These are phyloP conservation scores for Varanus salvator DNA, from an alignment of 2,113 vertebrate species.

Conservation along the genomic window DNA sequence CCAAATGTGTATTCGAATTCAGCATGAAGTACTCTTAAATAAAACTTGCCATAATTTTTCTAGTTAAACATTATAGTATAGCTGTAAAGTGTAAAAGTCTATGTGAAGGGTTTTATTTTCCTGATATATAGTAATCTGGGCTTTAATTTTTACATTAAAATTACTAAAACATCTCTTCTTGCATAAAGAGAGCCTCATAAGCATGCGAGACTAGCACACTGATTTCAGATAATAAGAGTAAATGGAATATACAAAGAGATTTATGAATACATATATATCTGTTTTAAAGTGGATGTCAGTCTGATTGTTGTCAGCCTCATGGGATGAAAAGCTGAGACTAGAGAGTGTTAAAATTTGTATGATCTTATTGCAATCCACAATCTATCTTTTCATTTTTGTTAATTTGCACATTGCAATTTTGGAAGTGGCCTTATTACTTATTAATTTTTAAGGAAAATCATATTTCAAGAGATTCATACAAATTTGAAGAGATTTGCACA, in stretches of 20 bases:
- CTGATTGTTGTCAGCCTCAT: neutral
- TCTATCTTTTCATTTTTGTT: neutral
- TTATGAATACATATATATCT: neutral
- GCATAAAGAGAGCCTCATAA: neutral
- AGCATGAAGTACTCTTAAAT: conserved; percentile 18
- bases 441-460: no score
- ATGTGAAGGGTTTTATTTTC: conserved; percentile 8
- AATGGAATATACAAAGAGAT: conserved; percentile 3
- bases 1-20: neutral
- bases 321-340: neutral
- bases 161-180: conserved; percentile 3
- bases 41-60: conserved; percentile 1
- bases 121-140: conserved; percentile 8
- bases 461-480: no score
- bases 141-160: conserved; percentile 14
- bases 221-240: neutral
- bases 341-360: neutral
- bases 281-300: neutral
- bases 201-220: neutral
- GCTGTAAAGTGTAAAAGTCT: conserved; percentile 15
- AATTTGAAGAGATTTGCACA: no score
- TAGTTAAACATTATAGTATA: conserved; percentile 4
- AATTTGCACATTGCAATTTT: neutral
- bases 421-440: neutral
- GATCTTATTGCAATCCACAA: neutral